Evolutionary conservation across 2,113 vertebrate species (phyloP).

Genomic region (Megaleporinus macrocephalus): DNA sequence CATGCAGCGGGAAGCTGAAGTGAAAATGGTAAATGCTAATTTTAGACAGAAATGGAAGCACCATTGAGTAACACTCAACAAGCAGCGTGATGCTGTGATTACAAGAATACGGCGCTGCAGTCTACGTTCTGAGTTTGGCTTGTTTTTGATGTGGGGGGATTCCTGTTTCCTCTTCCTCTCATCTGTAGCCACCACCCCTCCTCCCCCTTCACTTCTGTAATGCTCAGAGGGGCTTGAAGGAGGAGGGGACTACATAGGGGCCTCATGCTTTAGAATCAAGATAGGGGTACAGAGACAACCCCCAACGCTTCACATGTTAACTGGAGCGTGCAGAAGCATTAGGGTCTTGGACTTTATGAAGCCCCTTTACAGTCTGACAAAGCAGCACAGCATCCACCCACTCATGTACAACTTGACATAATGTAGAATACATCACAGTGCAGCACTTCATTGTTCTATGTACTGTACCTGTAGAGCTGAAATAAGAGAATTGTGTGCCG

Average conservation of each 20-base stretch:
- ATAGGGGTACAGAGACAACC: constrained; percentile 56
- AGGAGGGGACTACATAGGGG: constrained; percentile 57
- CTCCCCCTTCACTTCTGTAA: background rate
- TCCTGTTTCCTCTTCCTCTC: background rate
- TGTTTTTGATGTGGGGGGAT: background rate
- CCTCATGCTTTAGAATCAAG: constrained; percentile 20
- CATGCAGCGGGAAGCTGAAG: too few species aligned
- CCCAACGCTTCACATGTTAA: constrained; percentile 70
- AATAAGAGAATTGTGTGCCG: background rate
- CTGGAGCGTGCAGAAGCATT: constrained; percentile 70
- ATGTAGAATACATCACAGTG: background rate
- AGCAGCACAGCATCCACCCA: constrained; percentile 42
- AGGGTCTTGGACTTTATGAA: constrained; percentile 65
- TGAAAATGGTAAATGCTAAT: background rate
- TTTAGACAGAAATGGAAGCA: background rate
- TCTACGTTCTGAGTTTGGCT: too few species aligned
- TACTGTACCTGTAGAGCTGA: background rate
- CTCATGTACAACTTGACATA: background rate
- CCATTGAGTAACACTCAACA: too few species aligned
- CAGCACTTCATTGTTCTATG: constrained; percentile 26
- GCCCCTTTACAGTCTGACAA: constrained; percentile 61
- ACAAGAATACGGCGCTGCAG: background rate
- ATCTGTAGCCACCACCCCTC: background rate
- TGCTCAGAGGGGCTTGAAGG: constrained; percentile 16
- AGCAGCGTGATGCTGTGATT: background rate